Base-by-base conservation (phyloP, 2,797 vertebrate genomes). In the Gephyroberyx darwinii region DNA sequence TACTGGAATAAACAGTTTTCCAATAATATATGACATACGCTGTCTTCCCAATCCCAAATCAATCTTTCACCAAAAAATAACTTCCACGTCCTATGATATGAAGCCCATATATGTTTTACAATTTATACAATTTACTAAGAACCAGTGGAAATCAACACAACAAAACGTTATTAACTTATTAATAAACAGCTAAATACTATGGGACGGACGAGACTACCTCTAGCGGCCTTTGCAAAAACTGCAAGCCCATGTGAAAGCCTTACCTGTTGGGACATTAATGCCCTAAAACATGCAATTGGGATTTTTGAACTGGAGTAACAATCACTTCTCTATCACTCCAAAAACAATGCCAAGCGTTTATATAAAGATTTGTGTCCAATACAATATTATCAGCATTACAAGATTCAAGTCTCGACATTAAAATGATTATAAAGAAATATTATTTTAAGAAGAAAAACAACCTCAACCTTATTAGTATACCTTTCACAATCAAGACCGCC, bases 181-280 rank as follows among this genome's bases (percentile, higher is more conserved):
- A 65, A 64, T 17, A 56, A 75, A 71, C 16, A 51, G 5, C 22
- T 1, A 45, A 20, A 35, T 51, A 41, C n/a, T 80, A 71, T 33
- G 50, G 80, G 12, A 48, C 50, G 80, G 12, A 48, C 50, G 61
- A 76, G 52, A 78, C 85, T 74, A 67, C 90, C 83, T 84, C 91
- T 88, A 78, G 77, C 47, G 90, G 85, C 1, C 0, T 0, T 0
- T 8, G 2, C 4, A 35, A 20, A 30, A 82, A 85, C 39, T 83
- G 64, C 83, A 86, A 12, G 10, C 19, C 10, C n/a, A 39, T 30
- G 2, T 22, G 1, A 68, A 50, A 50, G 16, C 9, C 14, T 62
- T 9, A 62, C 56, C 37, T 67, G 5, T 56, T 64, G 2, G 33
- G 20, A 47, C 6, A 14, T 6, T 3, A 17, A 61, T 47, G 51